Conservation (phyloP, 2,888 invertebrate species). For the Abrostola tripartita region DNA sequence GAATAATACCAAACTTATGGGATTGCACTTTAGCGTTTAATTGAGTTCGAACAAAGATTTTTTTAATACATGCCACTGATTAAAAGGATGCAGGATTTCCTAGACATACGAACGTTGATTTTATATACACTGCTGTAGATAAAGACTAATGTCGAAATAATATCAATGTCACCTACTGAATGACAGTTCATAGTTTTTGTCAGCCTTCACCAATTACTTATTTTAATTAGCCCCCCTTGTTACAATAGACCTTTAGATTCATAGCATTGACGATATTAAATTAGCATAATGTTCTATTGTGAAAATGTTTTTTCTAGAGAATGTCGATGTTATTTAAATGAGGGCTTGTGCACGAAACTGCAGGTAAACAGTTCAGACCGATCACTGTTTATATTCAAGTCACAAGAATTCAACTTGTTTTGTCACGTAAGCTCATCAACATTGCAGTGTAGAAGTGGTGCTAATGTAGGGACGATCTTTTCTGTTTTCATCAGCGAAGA, state of each 20-base stretch:
- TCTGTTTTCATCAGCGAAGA: constrained; percentile 23
- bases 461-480: constrained; percentile 12
- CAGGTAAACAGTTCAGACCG: constrained; percentile 23
- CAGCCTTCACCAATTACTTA: constrained; percentile 60
- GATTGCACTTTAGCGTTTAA: neutral
- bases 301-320: constrained; percentile 29
- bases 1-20: neutral
- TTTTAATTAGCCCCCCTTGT: constrained; percentile 43
- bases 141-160: constrained; percentile 19
- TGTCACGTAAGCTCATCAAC: constrained; percentile 35
- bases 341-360: constrained; percentile 36
- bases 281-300: constrained; percentile 45
- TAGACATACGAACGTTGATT: neutral
- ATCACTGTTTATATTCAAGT: constrained; percentile 45
- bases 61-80: neutral
- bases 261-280: constrained; percentile 40
- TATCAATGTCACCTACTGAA: constrained; percentile 53
- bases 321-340: constrained; percentile 21
- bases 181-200: constrained; percentile 64
- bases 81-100: neutral
- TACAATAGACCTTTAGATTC: constrained; percentile 39
- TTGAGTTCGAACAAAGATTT: neutral
- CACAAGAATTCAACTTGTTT: constrained; percentile 39
- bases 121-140: neutral
- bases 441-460: constrained; percentile 21